Evolutionary conservation across 2,113 vertebrate species (phyloP), one percentile per base, ranked within the genome.

Genomic region (Plotosus lineatus): DNA sequence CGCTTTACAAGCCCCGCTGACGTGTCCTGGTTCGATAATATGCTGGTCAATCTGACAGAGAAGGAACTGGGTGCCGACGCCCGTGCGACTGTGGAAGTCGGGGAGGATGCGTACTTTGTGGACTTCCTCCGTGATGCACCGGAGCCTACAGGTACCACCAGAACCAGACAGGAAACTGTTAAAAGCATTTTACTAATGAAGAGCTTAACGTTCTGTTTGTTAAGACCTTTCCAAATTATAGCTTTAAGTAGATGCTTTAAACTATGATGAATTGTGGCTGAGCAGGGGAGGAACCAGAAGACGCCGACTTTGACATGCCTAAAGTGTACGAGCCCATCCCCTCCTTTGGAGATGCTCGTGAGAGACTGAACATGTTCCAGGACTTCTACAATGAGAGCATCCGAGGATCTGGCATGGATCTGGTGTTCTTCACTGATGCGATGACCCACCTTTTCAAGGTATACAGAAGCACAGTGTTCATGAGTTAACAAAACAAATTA

Each of bases 371-470:
- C 87, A 92, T 91, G 88, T 98, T 97, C 89, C 89, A 98, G 56
- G 89, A 90, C 84, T 86, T 88, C 28, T 97, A 96, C 78, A 98
- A 98, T 17, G 96, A 97, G 78, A 97, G 87, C 33, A 78, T 97
- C 73, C 94, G 95, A 10, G 97, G 96, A 6, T 87, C 92, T 19
- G 94, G 93, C 71, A 95, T 96, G 95, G 96, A 99, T 83, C 89
- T 97, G 94, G 97, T 99, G 56, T 99, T 98, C 89, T 99, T 99
- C 80, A 90, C 89, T 33, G 96, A 99, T 84, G 96, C 97, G 1
- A 97, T 99, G 95, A 88, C 93, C 83, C 96, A 99, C 88, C 91
- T 99, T 85, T 89, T 98, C 78, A 98, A 98, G 97, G 98, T 99
- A 94, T 23, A 44, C 0, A 3, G 10, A 33, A 12, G 3, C 40